A percentile compares a stretch with the other conserved stretches of the same genome.
Conservation (phyloP, 2,113 vertebrate species). For the Grus americana region DNA sequence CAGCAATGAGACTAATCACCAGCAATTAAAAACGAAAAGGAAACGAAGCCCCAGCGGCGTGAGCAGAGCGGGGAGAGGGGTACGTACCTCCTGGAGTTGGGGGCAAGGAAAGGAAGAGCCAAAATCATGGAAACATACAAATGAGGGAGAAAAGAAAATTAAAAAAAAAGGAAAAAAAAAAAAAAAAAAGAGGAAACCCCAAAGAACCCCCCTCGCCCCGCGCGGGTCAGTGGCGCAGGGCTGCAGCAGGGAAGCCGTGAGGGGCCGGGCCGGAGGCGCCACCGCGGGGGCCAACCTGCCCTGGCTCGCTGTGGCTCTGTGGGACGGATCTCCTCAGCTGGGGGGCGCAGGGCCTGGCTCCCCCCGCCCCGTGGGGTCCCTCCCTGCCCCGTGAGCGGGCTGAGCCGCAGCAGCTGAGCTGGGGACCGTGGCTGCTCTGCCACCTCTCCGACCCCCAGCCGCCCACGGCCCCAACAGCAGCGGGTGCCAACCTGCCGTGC, state of each 20-base stretch:
- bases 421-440: not conserved
- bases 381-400: not conserved
- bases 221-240: not conserved
- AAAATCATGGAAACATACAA: slow-evolving; percentile 94
- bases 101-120: slow-evolving; percentile 93
- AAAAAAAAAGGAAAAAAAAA: slow-evolving; percentile 71
- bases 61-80: slow-evolving; percentile 80
- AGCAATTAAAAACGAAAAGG: slow-evolving; percentile 74
- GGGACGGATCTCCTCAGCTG: not conserved
- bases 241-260: slow-evolving; percentile 10
- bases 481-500: rapidly evolving
- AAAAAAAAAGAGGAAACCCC: slow-evolving; percentile 16
- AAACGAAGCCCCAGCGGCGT: slow-evolving; percentile 81
- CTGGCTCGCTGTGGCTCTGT: slow-evolving; percentile 49
- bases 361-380: not conserved
- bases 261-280: not conserved
- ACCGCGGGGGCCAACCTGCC: not conserved
- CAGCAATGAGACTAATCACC: slow-evolving; percentile 73
- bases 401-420: rapidly evolving
- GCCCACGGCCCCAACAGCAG: rapidly evolving
- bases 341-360: not conserved
- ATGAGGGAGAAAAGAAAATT: slow-evolving; percentile 94
- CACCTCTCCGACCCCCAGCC: not conserved
- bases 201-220: slow-evolving; percentile 43
- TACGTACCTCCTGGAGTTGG: slow-evolving; percentile 98